phyloP scores from a whole-genome alignment of 2,888 invertebrate genomes.

The Operophtera brumata region DNA sequence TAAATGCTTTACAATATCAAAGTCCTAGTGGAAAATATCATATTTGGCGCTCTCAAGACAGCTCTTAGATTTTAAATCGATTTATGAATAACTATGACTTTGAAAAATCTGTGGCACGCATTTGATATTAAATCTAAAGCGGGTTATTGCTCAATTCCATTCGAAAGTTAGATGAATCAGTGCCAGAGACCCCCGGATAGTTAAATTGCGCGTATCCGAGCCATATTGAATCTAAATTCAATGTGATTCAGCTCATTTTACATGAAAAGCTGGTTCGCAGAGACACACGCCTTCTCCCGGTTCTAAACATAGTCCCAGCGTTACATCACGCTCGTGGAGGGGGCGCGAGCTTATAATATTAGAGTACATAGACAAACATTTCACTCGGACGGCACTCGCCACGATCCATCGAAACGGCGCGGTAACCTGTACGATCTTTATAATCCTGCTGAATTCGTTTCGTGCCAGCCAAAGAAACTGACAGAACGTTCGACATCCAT shows the following conservation, averaged over 20 bases:
- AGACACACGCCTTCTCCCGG: constrained; percentile 36
- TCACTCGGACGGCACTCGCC: constrained; percentile 75
- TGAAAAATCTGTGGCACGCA: too few relatives aligned
- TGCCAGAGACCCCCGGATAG: too few relatives aligned
- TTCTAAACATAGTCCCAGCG: constrained; percentile 72
- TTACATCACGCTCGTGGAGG: constrained; percentile 77
- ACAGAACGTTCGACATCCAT: neutral
- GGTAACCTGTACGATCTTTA: constrained; percentile 64
- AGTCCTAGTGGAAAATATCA: too few relatives aligned
- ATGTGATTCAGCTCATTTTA: constrained; percentile 4
- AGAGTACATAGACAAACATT: constrained; percentile 78
- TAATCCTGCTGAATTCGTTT: constrained; percentile 29
- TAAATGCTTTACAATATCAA: neutral
- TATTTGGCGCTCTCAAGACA: too few relatives aligned
- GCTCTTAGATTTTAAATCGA: too few relatives aligned
- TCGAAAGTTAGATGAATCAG: neutral
- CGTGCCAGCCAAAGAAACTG: constrained; percentile 14
- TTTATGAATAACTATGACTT: too few relatives aligned
- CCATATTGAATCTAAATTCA: neutral
- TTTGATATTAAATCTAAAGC: too few relatives aligned
- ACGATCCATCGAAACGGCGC: constrained; percentile 62
- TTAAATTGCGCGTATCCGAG: too few relatives aligned
- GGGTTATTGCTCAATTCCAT: too few relatives aligned
- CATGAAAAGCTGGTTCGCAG: neutral
- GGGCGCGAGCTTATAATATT: constrained; percentile 78